Conservation (phyloP, 2,113 vertebrate genomes). For the Formicarius rufipectus region DNA sequence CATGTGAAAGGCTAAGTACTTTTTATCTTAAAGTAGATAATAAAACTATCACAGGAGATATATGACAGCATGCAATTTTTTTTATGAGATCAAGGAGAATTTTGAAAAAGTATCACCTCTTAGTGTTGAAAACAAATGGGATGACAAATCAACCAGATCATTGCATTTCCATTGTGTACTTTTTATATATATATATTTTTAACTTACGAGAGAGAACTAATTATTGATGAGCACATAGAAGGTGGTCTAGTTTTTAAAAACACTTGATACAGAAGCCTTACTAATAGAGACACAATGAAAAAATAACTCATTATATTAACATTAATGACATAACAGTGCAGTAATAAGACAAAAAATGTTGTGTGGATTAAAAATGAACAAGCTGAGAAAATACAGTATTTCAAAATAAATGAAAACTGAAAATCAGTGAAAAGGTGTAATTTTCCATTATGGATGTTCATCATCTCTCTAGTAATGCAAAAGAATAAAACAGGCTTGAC, state of each 20-base stretch:
- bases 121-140: not conserved
- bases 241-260: not conserved
- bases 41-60: not conserved
- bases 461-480: not conserved
- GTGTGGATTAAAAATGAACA: not conserved
- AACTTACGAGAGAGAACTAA: not conserved
- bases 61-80: not conserved
- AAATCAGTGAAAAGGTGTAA: not conserved
- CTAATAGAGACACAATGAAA: fast-evolving
- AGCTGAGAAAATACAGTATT: not conserved
- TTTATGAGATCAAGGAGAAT: not conserved
- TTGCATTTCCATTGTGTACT: not conserved
- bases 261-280: not conserved
- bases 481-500: not conserved
- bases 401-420: not conserved
- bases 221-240: not conserved
- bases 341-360: not conserved
- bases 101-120: not conserved
- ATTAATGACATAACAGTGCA: not conserved
- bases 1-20: not conserved
- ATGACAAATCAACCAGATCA: not conserved
- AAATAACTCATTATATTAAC: not conserved
- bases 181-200: not conserved
- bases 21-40: not conserved
- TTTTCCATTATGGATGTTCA: not conserved